These are phyloP conservation scores for Gastracanthus pulcherrimus DNA, from an alignment of 2,888 invertebrate genomes.

Conservation along the genomic window DNA sequence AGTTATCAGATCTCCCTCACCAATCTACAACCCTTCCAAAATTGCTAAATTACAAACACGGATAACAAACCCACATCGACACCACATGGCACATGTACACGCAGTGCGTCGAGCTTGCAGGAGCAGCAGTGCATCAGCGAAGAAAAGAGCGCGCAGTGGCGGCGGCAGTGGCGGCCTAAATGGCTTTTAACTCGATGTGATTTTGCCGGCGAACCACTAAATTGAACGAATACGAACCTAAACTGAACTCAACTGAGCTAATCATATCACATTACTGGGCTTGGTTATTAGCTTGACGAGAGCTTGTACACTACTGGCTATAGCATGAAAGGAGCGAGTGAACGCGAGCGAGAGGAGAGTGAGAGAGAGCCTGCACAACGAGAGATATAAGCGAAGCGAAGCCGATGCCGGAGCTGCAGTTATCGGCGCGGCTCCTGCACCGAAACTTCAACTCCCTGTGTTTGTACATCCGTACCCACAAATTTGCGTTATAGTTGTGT, in stretches of 20 bases:
- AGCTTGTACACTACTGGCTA: too few species aligned
- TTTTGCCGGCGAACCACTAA: constrained; percentile 77
- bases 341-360: not conserved
- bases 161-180: constrained; percentile 25
- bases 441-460: constrained; percentile 34
- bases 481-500: too few species aligned
- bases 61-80: too few species aligned
- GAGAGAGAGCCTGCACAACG: constrained; percentile 61
- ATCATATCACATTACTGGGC: constrained; percentile 77
- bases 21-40: too few species aligned
- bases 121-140: constrained; percentile 29
- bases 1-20: too few species aligned
- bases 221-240: constrained; percentile 77
- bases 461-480: too few species aligned
- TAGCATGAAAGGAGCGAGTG: too few species aligned
- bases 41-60: too few species aligned
- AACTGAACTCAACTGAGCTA: constrained; percentile 77
- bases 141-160: not conserved
- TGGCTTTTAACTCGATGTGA: constrained; percentile 65
- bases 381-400: constrained; percentile 76
- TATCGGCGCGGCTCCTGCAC: constrained; percentile 66
- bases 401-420: constrained; percentile 75
- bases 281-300: constrained; percentile 72
- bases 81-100: too few species aligned
- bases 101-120: too few species aligned